Percentiles rank a stretch among this genome's conserved stretches.
These are phyloP conservation scores for Drosophila paulistorum DNA, from an alignment of 1,140 invertebrate species.

Conservation along the genomic window DNA sequence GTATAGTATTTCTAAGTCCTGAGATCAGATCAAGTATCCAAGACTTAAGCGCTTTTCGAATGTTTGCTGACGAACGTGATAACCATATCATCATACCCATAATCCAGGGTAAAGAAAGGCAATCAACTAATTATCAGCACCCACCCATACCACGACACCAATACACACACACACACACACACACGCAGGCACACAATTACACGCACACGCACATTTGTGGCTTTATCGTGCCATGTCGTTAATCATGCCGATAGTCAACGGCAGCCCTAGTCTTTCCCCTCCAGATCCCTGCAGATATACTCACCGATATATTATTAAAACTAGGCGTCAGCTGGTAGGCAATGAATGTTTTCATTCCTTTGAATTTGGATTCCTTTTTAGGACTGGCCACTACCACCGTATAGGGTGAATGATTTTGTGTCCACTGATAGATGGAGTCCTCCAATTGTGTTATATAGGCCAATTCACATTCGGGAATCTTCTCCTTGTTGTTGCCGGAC, in stretches of 20 bases:
- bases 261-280: background rate
- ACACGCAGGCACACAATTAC: background rate
- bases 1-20: too few species aligned
- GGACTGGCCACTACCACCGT: constrained; percentile 95
- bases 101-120: constrained; percentile 23
- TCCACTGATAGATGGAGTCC: constrained; percentile 89
- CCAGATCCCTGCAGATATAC: constrained; percentile 27
- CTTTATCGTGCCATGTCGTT: constrained; percentile 53
- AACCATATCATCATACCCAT: constrained; percentile 26
- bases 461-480: constrained; percentile 90
- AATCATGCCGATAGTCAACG: constrained; percentile 40
- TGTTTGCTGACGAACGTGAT: constrained; percentile 11
- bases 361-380: constrained; percentile 98
- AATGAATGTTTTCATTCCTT: constrained; percentile 98
- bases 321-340: constrained; percentile 98
- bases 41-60: too few species aligned
- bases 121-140: constrained; percentile 34
- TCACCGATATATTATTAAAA: constrained; percentile 96
- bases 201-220: constrained; percentile 10
- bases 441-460: constrained; percentile 89
- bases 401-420: constrained; percentile 88
- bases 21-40: too few species aligned
- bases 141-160: constrained; percentile 11
- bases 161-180: constrained; percentile 4
- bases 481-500: constrained; percentile 86